Percentiles rank a stretch among this genome's conserved stretches.
Evolutionary conservation across 2,797 vertebrate genomes (phyloP).

Genomic region (Cirrhinus mrigala): DNA sequence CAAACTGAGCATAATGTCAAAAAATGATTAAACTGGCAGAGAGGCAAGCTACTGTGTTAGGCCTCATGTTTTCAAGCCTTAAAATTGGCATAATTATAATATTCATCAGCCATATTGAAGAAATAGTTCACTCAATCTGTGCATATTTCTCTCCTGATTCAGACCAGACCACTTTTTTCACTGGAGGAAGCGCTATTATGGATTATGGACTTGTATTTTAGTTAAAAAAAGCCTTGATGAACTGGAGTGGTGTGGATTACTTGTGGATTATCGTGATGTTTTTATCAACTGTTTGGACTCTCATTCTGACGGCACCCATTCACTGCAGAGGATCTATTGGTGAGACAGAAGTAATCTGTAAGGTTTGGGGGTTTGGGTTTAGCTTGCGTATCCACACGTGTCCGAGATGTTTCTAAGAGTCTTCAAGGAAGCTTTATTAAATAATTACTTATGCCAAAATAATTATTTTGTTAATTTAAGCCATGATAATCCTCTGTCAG

Average conservation of each 20-base stretch:
- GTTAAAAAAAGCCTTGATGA: not conserved
- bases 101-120: not conserved
- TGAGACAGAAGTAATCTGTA: too few species aligned
- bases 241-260: too few species aligned
- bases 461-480: not conserved
- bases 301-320: too few species aligned
- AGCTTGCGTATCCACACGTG: not conserved
- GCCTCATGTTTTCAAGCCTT: not conserved
- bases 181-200: not conserved
- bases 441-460: not conserved
- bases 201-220: not conserved
- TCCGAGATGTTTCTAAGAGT: not conserved
- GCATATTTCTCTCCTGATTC: too few species aligned
- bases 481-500: not conserved
- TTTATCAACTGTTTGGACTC: too few species aligned
- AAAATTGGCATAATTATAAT: not conserved
- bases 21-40: conserved; percentile 14
- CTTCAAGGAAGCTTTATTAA: not conserved
- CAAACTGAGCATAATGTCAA: conserved; percentile 42
- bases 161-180: not conserved
- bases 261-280: too few species aligned
- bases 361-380: too few species aligned
- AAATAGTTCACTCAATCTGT: not conserved
- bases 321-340: too few species aligned
- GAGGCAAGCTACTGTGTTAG: not conserved